These are phyloP conservation scores for Ardeotis arabs DNA, from an alignment of 2,113 vertebrate genomes.

Conservation along the genomic window DNA sequence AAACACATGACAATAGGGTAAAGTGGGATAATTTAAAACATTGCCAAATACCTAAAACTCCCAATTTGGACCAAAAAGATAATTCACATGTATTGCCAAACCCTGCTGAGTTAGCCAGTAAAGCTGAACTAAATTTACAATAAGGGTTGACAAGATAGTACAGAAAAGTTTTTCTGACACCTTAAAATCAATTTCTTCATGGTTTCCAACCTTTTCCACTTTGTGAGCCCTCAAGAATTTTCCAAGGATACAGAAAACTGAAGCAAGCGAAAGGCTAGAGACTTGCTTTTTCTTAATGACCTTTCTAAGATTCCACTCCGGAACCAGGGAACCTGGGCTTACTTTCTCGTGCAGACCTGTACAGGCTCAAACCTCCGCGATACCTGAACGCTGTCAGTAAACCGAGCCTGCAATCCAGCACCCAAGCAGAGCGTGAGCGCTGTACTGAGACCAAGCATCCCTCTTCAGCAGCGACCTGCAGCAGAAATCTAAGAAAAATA, in stretches of 20 bases:
- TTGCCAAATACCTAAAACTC: background rate
- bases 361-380: background rate
- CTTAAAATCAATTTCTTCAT: background rate
- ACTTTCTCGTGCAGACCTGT: background rate
- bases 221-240: background rate
- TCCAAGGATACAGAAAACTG: background rate
- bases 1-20: too few species aligned
- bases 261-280: background rate
- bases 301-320: background rate
- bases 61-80: background rate
- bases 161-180: background rate
- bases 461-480: accelerated
- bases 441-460: background rate
- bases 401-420: background rate
- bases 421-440: accelerated
- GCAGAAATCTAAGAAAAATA: background rate
- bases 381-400: accelerated
- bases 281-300: background rate
- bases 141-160: background rate
- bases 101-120: background rate
- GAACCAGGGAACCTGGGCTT: background rate
- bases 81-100: background rate
- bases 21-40: background rate
- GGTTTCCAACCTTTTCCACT: background rate
- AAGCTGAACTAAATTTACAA: background rate